phyloP scores from a whole-genome alignment of 2,888 invertebrate species.

The Diarsia brunnea region DNA sequence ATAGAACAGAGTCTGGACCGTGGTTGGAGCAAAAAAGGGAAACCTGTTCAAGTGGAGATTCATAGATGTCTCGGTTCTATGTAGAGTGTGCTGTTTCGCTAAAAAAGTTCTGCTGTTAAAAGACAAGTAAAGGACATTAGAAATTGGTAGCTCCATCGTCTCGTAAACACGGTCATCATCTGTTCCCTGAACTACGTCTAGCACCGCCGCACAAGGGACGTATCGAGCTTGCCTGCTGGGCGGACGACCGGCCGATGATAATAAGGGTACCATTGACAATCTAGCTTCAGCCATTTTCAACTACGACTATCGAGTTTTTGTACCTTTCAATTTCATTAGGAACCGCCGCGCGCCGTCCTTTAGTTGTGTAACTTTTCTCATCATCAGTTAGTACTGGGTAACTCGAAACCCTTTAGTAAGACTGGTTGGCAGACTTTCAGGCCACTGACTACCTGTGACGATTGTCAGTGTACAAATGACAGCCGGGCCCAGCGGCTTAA shows the following conservation, averaged over 20 bases:
- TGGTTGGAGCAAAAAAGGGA: background rate
- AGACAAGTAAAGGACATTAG: background rate
- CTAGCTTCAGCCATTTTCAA: background rate
- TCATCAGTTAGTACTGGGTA: too few species aligned
- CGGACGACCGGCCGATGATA: background rate
- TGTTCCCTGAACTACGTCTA: background rate
- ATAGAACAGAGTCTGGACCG: background rate
- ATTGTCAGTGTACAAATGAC: too few species aligned
- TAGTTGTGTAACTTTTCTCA: too few species aligned
- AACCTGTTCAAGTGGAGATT: background rate
- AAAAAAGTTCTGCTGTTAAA: background rate
- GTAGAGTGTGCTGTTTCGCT: background rate
- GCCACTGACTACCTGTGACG: too few species aligned
- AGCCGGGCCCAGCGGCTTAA: too few species aligned
- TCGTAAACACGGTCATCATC: background rate
- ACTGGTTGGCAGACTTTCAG: too few species aligned
- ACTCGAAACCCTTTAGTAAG: too few species aligned
- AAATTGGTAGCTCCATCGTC: background rate
- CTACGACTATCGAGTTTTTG: background rate
- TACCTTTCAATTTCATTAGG: background rate
- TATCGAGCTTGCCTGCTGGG: background rate
- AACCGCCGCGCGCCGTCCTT: too few species aligned
- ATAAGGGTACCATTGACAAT: background rate
- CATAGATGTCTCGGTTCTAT: background rate
- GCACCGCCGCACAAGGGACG: background rate